Evolutionary conservation across 1,140 invertebrate genomes (phyloP).

Genomic region (Cotesia chilonis): DNA sequence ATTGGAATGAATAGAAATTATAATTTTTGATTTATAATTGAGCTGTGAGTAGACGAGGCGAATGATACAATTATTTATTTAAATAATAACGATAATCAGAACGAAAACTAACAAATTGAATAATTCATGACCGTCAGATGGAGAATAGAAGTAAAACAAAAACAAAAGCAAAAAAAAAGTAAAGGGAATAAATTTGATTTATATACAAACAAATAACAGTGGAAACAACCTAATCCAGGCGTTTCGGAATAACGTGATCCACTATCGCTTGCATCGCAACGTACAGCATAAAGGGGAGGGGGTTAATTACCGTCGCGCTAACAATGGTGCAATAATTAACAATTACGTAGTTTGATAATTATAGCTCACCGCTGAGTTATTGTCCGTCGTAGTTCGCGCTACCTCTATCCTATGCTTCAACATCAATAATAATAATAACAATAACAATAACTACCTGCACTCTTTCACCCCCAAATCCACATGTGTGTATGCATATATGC

Average conservation of each 20-base stretch:
- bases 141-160: no score
- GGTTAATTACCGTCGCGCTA: slow-evolving; percentile 50
- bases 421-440: background rate
- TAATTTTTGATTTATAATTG: no score
- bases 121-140: no score
- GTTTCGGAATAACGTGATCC: background rate
- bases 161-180: no score
- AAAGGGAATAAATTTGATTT: background rate
- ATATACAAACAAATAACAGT: slow-evolving; percentile 1
- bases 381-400: slow-evolving; percentile 29
- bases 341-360: slow-evolving; percentile 60
- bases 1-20: no score
- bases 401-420: background rate
- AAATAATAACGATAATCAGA: no score
- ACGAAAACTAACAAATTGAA: no score
- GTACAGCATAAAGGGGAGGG: slow-evolving; percentile 29
- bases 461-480: background rate
- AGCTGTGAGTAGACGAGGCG: no score
- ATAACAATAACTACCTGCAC: background rate
- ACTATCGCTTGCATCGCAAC: slow-evolving; percentile 4
- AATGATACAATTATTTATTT: no score
- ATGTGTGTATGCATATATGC: background rate
- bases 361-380: slow-evolving; percentile 54
- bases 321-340: slow-evolving; percentile 62
- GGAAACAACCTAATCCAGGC: slow-evolving; percentile 5